Evolutionary conservation across 1,140 invertebrate species (phyloP).

Genomic region (Papilio xuthus): DNA sequence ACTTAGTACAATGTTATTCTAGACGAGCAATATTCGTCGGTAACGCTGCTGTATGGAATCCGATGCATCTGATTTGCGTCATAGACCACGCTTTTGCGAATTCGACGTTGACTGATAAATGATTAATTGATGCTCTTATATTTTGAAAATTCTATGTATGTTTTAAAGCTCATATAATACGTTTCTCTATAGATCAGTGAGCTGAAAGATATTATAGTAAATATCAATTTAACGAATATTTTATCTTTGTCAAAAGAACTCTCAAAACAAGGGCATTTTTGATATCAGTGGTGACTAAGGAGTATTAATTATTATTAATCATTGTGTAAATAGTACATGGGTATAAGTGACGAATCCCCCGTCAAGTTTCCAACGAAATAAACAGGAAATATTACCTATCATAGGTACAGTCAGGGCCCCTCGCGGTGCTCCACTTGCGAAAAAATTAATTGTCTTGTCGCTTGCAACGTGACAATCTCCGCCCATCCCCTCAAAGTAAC

Average conservation of each 20-base stretch:
- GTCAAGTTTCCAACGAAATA: slow-evolving; percentile 2
- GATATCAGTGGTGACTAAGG: neutral
- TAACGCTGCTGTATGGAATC: slow-evolving; percentile 9
- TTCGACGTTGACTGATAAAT: slow-evolving; percentile 18
- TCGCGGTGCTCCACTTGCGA: too few relatives aligned
- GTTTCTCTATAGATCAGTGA: neutral
- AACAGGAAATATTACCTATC: slow-evolving; percentile 10
- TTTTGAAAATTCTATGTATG: neutral
- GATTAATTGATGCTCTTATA: neutral
- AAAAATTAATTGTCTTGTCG: too few relatives aligned
- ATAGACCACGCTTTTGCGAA: neutral
- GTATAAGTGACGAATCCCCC: neutral
- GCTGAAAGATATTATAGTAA: neutral
- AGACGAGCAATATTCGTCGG: slow-evolving; percentile 7
- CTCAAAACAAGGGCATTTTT: neutral
- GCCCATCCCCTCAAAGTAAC: too few relatives aligned
- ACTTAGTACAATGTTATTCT: slow-evolving; percentile 16
- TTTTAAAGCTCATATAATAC: neutral
- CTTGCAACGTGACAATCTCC: too few relatives aligned
- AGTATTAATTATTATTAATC: slow-evolving; percentile 16
- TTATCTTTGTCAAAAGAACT: neutral
- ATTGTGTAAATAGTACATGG: neutral
- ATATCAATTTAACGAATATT: neutral
- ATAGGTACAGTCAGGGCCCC: neutral
- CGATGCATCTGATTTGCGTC: slow-evolving; percentile 32